phyloP scores from a whole-genome alignment of 1,140 invertebrate genomes.

The Oncopodura yosiiana region DNA sequence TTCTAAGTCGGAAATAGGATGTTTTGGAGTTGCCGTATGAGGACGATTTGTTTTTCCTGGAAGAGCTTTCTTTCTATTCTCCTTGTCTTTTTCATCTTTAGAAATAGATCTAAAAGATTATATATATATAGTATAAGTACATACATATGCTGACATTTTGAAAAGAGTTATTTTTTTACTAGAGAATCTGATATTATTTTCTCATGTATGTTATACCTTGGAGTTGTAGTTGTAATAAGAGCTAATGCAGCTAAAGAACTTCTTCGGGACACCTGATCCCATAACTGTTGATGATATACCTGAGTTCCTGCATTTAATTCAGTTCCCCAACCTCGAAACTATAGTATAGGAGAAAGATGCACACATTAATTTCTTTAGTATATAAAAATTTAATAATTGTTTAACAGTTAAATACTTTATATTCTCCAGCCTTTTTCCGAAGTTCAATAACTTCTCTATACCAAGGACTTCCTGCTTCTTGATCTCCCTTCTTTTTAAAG shows the following conservation, averaged over 20 bases:
- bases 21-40: conserved; percentile 40
- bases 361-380: not conserved
- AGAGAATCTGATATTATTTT: not conserved
- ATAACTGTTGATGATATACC: conserved; percentile 70
- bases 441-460: conserved; percentile 75
- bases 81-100: conserved; percentile 76
- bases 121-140: not conserved
- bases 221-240: conserved; percentile 65
- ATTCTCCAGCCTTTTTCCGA: conserved; percentile 80
- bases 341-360: conserved; percentile 19
- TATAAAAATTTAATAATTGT: conserved; percentile 19
- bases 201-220: conserved; percentile 46
- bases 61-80: conserved; percentile 65
- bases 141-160: not conserved
- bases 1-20: conserved; percentile 28
- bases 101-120: conserved; percentile 55
- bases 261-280: conserved; percentile 78
- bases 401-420: conserved; percentile 71
- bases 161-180: not conserved
- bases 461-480: conserved; percentile 50
- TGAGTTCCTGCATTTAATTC: conserved; percentile 68
- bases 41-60: conserved; percentile 51
- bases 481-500: conserved; percentile 48
- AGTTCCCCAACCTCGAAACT: conserved; percentile 81
- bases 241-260: conserved; percentile 78